Percentiles rank a stretch among this genome's conserved stretches.
Conservation (phyloP, 1,140 invertebrate genomes). For the Globodera ellingtonae region DNA sequence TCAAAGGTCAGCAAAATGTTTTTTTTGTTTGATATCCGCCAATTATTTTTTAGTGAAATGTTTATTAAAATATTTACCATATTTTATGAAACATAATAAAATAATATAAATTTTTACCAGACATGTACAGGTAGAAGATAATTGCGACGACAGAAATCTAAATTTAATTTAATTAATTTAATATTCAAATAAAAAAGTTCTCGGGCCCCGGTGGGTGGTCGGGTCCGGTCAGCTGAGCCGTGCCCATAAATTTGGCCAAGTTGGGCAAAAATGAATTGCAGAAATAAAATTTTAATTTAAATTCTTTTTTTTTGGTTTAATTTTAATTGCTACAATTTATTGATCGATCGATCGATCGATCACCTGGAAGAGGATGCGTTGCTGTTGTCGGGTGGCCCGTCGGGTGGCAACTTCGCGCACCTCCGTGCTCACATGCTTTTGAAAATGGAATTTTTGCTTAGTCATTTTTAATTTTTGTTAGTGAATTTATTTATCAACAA, state of each 20-base stretch:
- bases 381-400: constrained; percentile 60
- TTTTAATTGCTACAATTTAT: constrained; percentile 12
- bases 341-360: no score
- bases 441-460: no score
- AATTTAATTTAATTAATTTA: constrained; percentile 32
- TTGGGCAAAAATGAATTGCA: background rate
- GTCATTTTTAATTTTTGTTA: background rate
- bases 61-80: no score
- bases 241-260: background rate
- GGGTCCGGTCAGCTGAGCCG: no score
- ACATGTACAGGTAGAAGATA: constrained; percentile 65
- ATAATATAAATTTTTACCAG: constrained; percentile 1
- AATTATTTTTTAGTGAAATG: background rate
- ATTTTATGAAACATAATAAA: no score
- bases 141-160: constrained; percentile 64
- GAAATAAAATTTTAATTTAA: no score
- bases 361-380: constrained; percentile 62
- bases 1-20: background rate
- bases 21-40: background rate
- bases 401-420: constrained; percentile 58
- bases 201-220: no score
- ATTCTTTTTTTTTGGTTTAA: no score
- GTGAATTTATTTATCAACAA: no score
- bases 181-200: background rate
- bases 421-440: constrained; percentile 48